A percentile compares a stretch with the other conserved stretches of the same genome.
These are phyloP conservation scores for Drosophila parabipectinata DNA, from an alignment of 1,140 invertebrate genomes.

Conservation along the genomic window DNA sequence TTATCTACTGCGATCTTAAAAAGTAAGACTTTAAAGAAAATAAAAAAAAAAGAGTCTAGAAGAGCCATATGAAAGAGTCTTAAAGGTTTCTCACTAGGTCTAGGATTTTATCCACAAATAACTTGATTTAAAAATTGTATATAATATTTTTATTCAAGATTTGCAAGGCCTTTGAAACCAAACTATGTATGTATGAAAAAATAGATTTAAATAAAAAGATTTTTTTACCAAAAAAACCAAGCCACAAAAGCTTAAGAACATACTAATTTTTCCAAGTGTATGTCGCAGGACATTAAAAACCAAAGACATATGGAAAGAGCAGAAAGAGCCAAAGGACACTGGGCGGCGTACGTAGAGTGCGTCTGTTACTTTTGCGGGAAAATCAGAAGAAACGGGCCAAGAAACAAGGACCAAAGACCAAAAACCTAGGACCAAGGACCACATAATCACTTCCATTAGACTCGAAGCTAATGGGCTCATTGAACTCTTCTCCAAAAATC, in stretches of 20 bases:
- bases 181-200: too few relatives aligned
- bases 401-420: constrained; percentile 20
- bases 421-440: constrained; percentile 20
- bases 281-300: constrained; percentile 48
- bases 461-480: constrained; percentile 59
- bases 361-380: constrained; percentile 6
- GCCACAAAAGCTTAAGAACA: constrained; percentile 14
- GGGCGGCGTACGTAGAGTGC: constrained; percentile 18
- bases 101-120: too few relatives aligned
- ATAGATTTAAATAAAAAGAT: too few relatives aligned
- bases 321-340: background rate
- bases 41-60: too few relatives aligned
- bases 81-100: too few relatives aligned
- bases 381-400: background rate
- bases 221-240: too few relatives aligned
- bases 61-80: too few relatives aligned
- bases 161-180: too few relatives aligned
- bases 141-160: too few relatives aligned
- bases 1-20: too few relatives aligned
- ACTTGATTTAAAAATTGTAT: too few relatives aligned
- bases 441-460: constrained; percentile 76
- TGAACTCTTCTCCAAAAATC: constrained; percentile 50
- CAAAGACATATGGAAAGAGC: constrained; percentile 23
- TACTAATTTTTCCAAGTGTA: constrained; percentile 43
- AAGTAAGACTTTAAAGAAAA: too few relatives aligned